phyloP scores from a whole-genome alignment of 2,888 invertebrate species.

The Leucozona laternaria region DNA sequence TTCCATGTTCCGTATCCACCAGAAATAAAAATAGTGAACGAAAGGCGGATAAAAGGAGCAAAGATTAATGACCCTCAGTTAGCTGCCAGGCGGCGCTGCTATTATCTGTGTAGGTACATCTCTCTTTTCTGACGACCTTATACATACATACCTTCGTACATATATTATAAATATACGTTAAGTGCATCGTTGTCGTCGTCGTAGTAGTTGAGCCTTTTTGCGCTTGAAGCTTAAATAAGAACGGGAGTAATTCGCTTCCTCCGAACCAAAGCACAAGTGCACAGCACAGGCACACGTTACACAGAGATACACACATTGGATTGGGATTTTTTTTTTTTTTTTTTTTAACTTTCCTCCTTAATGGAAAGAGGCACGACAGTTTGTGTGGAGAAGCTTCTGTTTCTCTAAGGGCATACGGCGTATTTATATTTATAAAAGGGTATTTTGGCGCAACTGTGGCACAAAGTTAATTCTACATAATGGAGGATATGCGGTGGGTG shows the following conservation, averaged over 20 bases:
- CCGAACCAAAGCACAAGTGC: conserved; percentile 51
- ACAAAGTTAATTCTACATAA: conserved; percentile 57
- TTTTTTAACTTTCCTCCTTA: background rate
- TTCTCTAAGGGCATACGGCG: conserved; percentile 25
- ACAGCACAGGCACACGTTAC: conserved; percentile 58
- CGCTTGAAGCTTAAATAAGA: conserved; percentile 26
- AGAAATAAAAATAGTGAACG: conserved; percentile 48
- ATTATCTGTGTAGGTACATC: conserved; percentile 71
- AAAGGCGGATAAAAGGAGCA: conserved; percentile 74
- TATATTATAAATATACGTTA: conserved; percentile 20
- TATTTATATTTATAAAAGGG: conserved; percentile 16
- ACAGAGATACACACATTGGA: conserved; percentile 25
- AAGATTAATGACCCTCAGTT: conserved; percentile 75
- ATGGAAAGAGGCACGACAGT: conserved; percentile 30
- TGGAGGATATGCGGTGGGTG: conserved; percentile 11
- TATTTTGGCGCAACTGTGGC: conserved; percentile 60
- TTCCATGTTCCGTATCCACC: background rate
- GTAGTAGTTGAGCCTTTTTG: conserved; percentile 52
- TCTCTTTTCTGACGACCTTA: conserved; percentile 41
- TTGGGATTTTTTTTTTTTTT: background rate
- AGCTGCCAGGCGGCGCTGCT: conserved; percentile 66
- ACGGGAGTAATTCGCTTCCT: conserved; percentile 64
- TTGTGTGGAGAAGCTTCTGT: conserved; percentile 28
- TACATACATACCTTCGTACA: too few species aligned
- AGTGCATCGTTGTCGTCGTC: conserved; percentile 58